Percentiles rank a stretch among this genome's conserved stretches.
Conservation (phyloP, 2,797 vertebrate species). For the Acomys russatus region DNA sequence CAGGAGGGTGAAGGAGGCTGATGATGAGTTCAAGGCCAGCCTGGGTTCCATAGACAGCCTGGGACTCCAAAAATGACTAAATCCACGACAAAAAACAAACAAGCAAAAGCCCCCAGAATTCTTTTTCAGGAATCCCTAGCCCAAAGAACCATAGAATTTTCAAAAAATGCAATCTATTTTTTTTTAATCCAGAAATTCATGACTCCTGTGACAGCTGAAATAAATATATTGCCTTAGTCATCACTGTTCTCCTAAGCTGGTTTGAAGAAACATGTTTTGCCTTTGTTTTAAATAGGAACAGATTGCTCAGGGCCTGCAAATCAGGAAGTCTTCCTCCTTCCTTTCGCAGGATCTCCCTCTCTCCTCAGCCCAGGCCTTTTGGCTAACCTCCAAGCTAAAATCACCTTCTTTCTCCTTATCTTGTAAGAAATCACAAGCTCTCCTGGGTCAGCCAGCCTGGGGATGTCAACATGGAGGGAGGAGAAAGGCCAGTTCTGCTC, state of each 20-base stretch:
- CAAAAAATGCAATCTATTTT: constrained; percentile 53
- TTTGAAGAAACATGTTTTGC: constrained; percentile 81
- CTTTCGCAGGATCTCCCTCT: constrained; percentile 74
- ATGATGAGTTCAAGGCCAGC: background rate
- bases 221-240: constrained; percentile 76
- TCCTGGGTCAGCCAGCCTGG: constrained; percentile 48
- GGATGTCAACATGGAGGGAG: constrained; percentile 46
- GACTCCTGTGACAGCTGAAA: constrained; percentile 75
- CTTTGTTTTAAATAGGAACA: constrained; percentile 85
- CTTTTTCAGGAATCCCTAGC: background rate
- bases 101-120: background rate
- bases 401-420: constrained; percentile 65
- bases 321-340: constrained; percentile 76
- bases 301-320: constrained; percentile 75
- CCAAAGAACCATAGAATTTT: constrained; percentile 44
- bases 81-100: constrained; percentile 2
- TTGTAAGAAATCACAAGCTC: background rate
- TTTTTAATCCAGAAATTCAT: constrained; percentile 75
- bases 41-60: background rate
- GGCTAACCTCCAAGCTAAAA: constrained; percentile 73
- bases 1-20: background rate
- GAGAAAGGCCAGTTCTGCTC: background rate
- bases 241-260: constrained; percentile 78
- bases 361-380: constrained; percentile 45
- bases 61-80: background rate